Evolutionary conservation across 2,113 vertebrate genomes (phyloP).

Genomic region (Scytalopus superciliaris): DNA sequence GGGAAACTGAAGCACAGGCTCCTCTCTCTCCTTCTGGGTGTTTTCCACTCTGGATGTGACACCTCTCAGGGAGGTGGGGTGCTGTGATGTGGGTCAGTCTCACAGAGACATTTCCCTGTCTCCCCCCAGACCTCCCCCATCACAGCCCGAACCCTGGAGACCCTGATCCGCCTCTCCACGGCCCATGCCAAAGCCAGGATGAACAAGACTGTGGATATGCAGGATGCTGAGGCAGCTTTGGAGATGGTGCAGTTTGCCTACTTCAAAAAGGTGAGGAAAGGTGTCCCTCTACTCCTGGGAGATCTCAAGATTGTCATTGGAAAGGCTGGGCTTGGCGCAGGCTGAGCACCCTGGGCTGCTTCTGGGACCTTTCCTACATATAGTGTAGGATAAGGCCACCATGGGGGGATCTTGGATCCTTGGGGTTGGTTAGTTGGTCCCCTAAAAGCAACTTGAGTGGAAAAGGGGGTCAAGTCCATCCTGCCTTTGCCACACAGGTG

Average conservation of each 20-base stretch:
- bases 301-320: too few species aligned
- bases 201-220: slow-evolving; percentile 89
- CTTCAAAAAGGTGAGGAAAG: slow-evolving; percentile 88
- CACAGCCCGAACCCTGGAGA: slow-evolving; percentile 92
- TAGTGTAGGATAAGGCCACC: rapidly evolving
- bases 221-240: slow-evolving; percentile 90
- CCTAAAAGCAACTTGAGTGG: not conserved
- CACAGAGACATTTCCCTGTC: not conserved
- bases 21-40: rapidly evolving
- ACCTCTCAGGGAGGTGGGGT: not conserved
- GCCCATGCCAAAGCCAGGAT: slow-evolving; percentile 95
- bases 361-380: not conserved
- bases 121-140: slow-evolving; percentile 87
- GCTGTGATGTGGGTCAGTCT: rapidly evolving
- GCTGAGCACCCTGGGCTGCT: not conserved
- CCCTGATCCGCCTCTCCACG: slow-evolving; percentile 92
- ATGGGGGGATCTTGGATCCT: not conserved
- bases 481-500: slow-evolving; percentile 76
- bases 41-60: not conserved
- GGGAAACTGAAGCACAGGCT: not conserved
- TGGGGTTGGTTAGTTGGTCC: not conserved
- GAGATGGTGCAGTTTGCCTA: slow-evolving; percentile 96
- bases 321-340: not conserved
- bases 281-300: rapidly evolving
- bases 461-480: not conserved